Evolutionary conservation across 2,888 invertebrate species (phyloP).

Genomic region (Fissipunctia ypsillon): DNA sequence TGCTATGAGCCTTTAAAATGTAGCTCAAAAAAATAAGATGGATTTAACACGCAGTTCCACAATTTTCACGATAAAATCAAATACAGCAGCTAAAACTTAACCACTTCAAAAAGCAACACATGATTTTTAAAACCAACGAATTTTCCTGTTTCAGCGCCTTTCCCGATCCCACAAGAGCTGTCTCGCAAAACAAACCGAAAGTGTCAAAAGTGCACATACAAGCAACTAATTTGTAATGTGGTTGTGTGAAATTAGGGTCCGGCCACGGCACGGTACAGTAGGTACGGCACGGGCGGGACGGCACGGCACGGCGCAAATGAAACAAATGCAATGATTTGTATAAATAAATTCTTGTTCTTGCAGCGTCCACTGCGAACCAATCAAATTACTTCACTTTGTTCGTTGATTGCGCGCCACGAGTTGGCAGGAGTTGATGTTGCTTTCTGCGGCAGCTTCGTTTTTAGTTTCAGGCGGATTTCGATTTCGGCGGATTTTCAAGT

Average conservation of each 20-base stretch:
- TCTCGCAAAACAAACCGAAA: conserved; percentile 23
- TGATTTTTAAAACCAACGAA: conserved; percentile 29
- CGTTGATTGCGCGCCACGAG: conserved; percentile 77
- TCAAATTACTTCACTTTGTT: conserved; percentile 84
- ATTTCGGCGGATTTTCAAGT: background rate
- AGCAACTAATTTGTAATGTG: conserved; percentile 56
- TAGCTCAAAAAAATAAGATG: background rate
- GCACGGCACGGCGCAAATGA: conserved; percentile 48
- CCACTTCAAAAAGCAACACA: background rate
- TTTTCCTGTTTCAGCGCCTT: background rate
- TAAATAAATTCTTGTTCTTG: conserved; percentile 80
- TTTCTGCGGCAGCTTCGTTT: background rate
- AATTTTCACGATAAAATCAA: background rate
- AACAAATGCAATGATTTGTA: conserved; percentile 77
- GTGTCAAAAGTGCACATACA: conserved; percentile 48
- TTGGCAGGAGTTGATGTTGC: conserved; percentile 29
- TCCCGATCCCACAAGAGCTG: background rate
- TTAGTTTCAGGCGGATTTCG: background rate
- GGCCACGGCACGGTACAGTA: conserved; percentile 13
- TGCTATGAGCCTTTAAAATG: background rate
- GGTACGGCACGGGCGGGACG: conserved; percentile 5
- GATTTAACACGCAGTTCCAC: background rate
- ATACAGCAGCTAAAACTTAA: background rate
- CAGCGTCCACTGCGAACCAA: conserved; percentile 74
- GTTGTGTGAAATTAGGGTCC: conserved; percentile 40